These are phyloP conservation scores for Operophtera brumata DNA, from an alignment of 2,888 invertebrate species.

Conservation along the genomic window DNA sequence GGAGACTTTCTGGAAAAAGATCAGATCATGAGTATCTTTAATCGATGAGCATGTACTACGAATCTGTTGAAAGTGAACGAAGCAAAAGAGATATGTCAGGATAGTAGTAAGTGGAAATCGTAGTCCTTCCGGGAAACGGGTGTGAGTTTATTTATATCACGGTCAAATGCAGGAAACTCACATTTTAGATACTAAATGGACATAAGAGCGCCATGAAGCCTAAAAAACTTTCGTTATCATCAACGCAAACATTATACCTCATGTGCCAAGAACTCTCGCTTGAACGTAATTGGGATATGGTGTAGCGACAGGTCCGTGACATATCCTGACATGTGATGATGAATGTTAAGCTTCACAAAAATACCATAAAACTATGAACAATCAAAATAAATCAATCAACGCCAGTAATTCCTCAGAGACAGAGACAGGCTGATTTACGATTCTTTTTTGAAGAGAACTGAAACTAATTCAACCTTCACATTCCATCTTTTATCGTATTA, in stretches of 20 bases:
- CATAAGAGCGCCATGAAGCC: conserved; percentile 23
- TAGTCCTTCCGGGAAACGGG: too few species aligned
- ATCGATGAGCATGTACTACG: too few species aligned
- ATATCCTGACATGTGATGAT: conserved; percentile 8
- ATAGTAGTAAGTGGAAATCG: too few species aligned
- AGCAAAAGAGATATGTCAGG: too few species aligned
- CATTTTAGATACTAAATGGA: conserved; percentile 48
- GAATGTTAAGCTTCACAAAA: conserved; percentile 7
- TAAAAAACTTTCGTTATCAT: conserved; percentile 40
- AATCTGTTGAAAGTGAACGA: too few species aligned
- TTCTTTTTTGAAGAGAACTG: background rate
- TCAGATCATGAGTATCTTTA: too few species aligned
- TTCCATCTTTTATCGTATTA: too few species aligned
- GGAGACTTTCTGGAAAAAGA: too few species aligned
- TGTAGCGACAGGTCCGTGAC: background rate
- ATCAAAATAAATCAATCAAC: conserved; percentile 27
- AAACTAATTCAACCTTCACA: background rate
- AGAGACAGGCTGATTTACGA: background rate
- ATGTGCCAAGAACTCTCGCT: conserved; percentile 55
- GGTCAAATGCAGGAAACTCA: background rate
- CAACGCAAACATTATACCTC: conserved; percentile 49
- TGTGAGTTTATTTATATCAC: too few species aligned
- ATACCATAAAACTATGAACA: conserved; percentile 13
- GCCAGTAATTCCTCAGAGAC: conserved; percentile 3
- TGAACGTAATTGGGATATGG: conserved; percentile 19